Percentiles rank a stretch among this genome's conserved stretches.
These are phyloP conservation scores for Platichthys stellatus DNA, from an alignment of 2,113 vertebrate species.

Conservation along the genomic window DNA sequence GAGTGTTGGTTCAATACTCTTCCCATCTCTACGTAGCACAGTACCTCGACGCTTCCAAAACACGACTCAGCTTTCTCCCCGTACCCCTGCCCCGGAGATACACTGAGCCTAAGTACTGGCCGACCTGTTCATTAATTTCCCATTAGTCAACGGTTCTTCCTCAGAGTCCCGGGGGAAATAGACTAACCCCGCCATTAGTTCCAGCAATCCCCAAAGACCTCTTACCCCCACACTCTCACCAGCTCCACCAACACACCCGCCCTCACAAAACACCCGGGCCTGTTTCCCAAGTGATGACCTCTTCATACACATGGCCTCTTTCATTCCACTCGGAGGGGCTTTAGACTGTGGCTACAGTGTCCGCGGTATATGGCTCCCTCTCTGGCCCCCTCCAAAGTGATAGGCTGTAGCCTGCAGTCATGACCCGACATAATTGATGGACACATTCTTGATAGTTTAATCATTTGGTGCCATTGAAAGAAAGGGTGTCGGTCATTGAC, in stretches of 20 bases:
- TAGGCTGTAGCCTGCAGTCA: conserved; percentile 60
- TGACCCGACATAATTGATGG: conserved; percentile 64
- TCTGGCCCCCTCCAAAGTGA: conserved; percentile 56
- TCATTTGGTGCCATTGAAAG: conserved; percentile 42
- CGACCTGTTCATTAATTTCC: conserved; percentile 70
- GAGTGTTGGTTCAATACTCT: not conserved
- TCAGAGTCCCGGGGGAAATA: conserved; percentile 56
- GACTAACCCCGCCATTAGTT: conserved; percentile 64
- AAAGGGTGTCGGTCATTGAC: too few species aligned
- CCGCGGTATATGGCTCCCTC: conserved; percentile 59
- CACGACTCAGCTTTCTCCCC: conserved; percentile 28
- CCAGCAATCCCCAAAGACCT: conserved; percentile 51
- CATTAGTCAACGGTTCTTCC: conserved; percentile 69
- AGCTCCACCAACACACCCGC: conserved; percentile 25
- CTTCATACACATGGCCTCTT: conserved; percentile 69
- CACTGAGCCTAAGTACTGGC: conserved; percentile 43
- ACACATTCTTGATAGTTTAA: conserved; percentile 66
- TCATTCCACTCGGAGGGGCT: conserved; percentile 71
- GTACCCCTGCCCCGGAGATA: conserved; percentile 40
- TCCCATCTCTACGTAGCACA: conserved; percentile 30
- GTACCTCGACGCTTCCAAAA: conserved; percentile 61
- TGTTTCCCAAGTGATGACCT: conserved; percentile 72
- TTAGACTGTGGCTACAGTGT: conserved; percentile 59
- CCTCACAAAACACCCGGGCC: conserved; percentile 34
- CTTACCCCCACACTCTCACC: not conserved